Evolutionary conservation across 2,888 invertebrate genomes (phyloP).

Genomic region (Odontomyia ornata): DNA sequence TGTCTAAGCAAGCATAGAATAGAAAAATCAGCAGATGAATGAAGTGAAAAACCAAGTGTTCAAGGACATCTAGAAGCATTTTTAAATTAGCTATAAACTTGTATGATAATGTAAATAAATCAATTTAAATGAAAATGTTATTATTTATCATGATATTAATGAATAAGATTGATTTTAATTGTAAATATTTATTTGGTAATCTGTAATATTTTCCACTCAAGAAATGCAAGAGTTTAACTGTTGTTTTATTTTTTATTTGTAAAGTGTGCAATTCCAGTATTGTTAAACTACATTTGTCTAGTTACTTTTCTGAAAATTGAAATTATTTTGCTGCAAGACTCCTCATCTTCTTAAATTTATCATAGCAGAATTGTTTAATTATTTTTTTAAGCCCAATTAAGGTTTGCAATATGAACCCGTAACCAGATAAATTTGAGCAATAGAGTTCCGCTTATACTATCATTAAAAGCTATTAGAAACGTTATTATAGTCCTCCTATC

Average conservation of each 20-base stretch:
- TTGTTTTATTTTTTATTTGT: neutral
- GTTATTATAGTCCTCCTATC: too few species aligned
- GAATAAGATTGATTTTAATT: neutral
- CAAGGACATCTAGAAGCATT: too few species aligned
- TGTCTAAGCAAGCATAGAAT: too few species aligned
- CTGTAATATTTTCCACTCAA: neutral
- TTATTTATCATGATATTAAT: constrained; percentile 2
- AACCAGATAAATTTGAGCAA: too few species aligned
- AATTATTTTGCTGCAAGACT: neutral
- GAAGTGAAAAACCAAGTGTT: too few species aligned
- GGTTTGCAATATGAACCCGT: too few species aligned
- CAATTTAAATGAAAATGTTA: constrained; percentile 15
- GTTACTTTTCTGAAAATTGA: neutral
- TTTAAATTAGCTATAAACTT: neutral
- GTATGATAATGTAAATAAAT: constrained; percentile 38
- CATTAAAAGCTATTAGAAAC: too few species aligned
- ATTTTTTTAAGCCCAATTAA: too few species aligned
- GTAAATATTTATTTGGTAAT: constrained; percentile 45
- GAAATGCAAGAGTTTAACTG: neutral
- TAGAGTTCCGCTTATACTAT: too few species aligned
- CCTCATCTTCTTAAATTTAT: neutral
- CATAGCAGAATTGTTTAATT: too few species aligned
- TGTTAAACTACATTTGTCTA: constrained; percentile 23
- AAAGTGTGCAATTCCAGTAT: constrained; percentile 31
- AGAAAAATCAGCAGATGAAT: too few species aligned